phyloP scores from a whole-genome alignment of 2,797 vertebrate genomes.

The Chelmon rostratus region DNA sequence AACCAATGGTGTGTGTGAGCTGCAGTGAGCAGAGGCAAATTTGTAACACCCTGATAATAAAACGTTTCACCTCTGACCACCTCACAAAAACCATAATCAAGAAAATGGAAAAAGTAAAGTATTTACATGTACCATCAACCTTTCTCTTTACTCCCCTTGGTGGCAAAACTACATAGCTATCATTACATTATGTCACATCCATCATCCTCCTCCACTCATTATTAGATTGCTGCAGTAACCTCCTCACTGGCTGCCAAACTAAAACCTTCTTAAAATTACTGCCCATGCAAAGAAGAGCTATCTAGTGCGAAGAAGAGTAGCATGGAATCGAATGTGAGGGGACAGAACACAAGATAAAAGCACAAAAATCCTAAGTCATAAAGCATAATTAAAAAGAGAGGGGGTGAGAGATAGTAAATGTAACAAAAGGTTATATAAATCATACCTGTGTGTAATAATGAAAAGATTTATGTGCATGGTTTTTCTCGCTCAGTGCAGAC shows the following conservation, averaged over 20 bases:
- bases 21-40: conserved; percentile 45
- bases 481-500: conserved; percentile 70
- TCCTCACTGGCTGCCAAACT: conserved; percentile 75
- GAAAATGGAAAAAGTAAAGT: conserved; percentile 57
- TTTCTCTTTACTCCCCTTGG: conserved; percentile 71
- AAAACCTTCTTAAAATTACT: conserved; percentile 72
- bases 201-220: conserved; percentile 84
- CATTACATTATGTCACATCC: conserved; percentile 81
- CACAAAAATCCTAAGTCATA: conserved; percentile 18
- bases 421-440: conserved; percentile 48
- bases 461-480: conserved; percentile 70
- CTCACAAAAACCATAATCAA: conserved; percentile 59
- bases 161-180: conserved; percentile 75
- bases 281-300: conserved; percentile 56
- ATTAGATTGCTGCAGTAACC: conserved; percentile 82
- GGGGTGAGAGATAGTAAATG: conserved; percentile 13
- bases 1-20: conserved; percentile 23
- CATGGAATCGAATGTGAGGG: conserved; percentile 12
- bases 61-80: conserved; percentile 63
- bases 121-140: conserved; percentile 74
- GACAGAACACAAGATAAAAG: conserved; percentile 13
- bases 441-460: conserved; percentile 86
- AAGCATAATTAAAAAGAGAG: conserved; percentile 38
- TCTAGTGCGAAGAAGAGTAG: conserved; percentile 23
- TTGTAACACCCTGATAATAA: conserved; percentile 49